phyloP scores from a whole-genome alignment of 53 echinoderm and acorn worm species.

The Apostichopus leukothele region DNA sequence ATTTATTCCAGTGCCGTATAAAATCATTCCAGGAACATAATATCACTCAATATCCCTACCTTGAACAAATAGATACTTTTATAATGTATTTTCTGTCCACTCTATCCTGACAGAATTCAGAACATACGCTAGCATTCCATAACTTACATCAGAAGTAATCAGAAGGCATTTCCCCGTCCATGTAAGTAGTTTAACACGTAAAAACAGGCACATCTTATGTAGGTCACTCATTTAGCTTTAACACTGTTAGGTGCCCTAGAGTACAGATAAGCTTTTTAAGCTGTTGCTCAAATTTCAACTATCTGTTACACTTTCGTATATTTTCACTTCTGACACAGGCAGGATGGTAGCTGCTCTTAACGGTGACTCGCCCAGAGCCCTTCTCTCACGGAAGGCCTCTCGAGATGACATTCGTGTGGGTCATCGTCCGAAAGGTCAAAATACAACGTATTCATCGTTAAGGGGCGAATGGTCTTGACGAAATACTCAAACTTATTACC shows the following conservation, averaged over 20 bases:
- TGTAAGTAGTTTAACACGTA: too few relatives aligned
- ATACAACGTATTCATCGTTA: neutral
- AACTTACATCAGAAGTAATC: too few relatives aligned
- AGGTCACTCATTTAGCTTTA: neutral
- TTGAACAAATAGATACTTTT: too few relatives aligned
- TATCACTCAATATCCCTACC: too few relatives aligned
- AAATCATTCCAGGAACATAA: too few relatives aligned
- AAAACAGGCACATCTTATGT: neutral
- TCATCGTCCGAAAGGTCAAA: conserved; percentile 19
- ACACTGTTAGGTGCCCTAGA: neutral
- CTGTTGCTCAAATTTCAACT: neutral
- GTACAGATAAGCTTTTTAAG: neutral
- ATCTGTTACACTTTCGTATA: neutral
- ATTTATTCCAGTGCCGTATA: too few relatives aligned
- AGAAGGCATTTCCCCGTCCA: too few relatives aligned
- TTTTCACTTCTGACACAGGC: conserved; percentile 6
- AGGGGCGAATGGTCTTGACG: neutral
- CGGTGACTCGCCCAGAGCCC: conserved; percentile 7
- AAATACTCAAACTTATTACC: neutral
- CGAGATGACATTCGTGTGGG: conserved; percentile 11
- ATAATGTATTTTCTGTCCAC: too few relatives aligned
- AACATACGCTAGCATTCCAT: too few relatives aligned
- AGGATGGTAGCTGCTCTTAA: neutral
- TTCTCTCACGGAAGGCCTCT: neutral
- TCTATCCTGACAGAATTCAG: too few relatives aligned